Conservation (phyloP, 2,797 vertebrate species). For the Loriculus beryllinus region DNA sequence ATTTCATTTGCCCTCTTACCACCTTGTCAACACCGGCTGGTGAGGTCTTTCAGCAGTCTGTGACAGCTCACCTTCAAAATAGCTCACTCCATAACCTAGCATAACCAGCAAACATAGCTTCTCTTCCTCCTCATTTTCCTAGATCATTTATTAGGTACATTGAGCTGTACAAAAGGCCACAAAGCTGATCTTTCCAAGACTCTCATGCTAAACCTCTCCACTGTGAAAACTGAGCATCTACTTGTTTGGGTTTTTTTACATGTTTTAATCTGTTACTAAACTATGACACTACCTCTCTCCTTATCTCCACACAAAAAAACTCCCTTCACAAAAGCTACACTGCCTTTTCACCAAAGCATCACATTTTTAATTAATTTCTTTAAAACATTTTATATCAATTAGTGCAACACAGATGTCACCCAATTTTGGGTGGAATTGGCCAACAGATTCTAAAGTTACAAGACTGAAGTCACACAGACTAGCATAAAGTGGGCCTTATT, state of each 20-base stretch:
- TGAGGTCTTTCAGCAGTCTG: not conserved
- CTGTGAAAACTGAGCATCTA: not conserved
- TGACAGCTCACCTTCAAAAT: not conserved
- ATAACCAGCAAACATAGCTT: not conserved
- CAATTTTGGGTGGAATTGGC: not conserved
- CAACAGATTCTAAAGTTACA: not conserved
- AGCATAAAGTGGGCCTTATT: not conserved
- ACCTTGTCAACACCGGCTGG: not conserved
- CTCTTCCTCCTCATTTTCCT: not conserved
- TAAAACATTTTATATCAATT: not conserved
- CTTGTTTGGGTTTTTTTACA: accelerated
- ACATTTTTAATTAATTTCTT: not conserved
- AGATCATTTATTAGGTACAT: not conserved
- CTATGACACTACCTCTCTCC: not conserved
- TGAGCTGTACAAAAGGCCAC: not conserved
- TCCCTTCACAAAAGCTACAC: not conserved
- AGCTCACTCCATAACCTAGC: not conserved
- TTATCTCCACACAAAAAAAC: not conserved
- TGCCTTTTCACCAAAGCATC: not conserved
- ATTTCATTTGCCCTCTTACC: not conserved
- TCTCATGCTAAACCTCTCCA: not conserved
- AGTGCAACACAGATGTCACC: not conserved
- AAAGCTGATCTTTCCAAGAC: not conserved
- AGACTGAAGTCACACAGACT: not conserved
- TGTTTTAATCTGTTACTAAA: not conserved